Evolutionary conservation across 2,888 invertebrate genomes (phyloP).

Genomic region (Rhagonycha lutea): DNA sequence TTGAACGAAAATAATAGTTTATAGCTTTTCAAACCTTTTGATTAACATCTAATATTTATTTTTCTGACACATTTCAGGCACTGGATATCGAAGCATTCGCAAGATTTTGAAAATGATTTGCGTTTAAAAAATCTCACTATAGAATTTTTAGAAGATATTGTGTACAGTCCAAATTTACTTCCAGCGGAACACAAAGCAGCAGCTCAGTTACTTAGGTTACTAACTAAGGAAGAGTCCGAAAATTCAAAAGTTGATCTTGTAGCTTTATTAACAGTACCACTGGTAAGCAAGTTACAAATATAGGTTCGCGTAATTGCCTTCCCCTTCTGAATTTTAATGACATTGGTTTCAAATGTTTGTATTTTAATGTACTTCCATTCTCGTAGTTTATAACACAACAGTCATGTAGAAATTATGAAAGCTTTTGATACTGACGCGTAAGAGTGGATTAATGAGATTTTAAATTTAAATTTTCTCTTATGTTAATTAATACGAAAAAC

Average conservation of each 20-base stretch:
- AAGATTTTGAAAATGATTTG: slow-evolving; percentile 82
- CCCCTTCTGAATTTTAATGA: neutral
- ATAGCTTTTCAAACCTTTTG: no score
- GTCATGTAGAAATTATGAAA: no score
- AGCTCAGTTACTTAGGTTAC: slow-evolving; percentile 75
- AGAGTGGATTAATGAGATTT: no score
- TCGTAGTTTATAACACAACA: no score
- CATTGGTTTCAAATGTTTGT: no score
- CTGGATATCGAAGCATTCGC: slow-evolving; percentile 90
- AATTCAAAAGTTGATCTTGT: slow-evolving; percentile 70
- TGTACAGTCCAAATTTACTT: slow-evolving; percentile 78
- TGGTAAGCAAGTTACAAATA: slow-evolving; percentile 56
- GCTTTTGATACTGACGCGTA: no score
- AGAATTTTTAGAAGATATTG: slow-evolving; percentile 86
- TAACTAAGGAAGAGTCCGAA: slow-evolving; percentile 75
- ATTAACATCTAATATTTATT: slow-evolving; percentile 10
- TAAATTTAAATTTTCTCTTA: no score
- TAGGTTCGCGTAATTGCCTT: neutral
- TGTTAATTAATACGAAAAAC: no score
- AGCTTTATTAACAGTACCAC: slow-evolving; percentile 69
- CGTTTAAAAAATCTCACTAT: slow-evolving; percentile 77
- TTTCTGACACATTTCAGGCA: slow-evolving; percentile 60
- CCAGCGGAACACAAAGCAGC: slow-evolving; percentile 91
- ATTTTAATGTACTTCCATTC: no score
- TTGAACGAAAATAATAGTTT: no score